These are phyloP conservation scores for Vollenhovia emeryi DNA, from an alignment of 1,140 invertebrate species.

Conservation along the genomic window DNA sequence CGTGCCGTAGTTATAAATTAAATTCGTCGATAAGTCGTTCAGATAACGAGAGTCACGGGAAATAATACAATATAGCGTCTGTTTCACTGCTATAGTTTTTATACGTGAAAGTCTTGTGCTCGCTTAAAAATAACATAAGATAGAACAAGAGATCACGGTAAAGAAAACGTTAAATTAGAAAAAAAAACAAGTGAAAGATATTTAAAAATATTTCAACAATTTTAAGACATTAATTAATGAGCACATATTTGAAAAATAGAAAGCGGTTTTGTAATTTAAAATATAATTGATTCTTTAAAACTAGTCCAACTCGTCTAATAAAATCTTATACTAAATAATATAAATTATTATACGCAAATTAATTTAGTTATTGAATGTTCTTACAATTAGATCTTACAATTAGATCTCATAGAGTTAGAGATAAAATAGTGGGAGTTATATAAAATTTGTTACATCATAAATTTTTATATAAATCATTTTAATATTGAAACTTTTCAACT, in stretches of 20 bases:
- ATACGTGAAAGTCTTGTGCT: slow-evolving; percentile 15
- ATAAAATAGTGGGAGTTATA: neutral
- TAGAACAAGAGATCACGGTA: neutral
- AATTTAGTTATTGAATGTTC: neutral
- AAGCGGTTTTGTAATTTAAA: neutral
- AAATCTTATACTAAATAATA: neutral
- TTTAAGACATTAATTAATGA: slow-evolving; percentile 1
- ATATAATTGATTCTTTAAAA: neutral
- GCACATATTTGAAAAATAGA: neutral
- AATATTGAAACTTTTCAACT: slow-evolving; percentile 8
- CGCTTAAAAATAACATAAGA: neutral
- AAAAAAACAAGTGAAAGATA: neutral
- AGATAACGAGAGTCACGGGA: slow-evolving; percentile 50
- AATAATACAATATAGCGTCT: slow-evolving; percentile 11
- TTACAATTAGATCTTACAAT: neutral
- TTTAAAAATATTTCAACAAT: slow-evolving; percentile 12
- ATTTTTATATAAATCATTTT: neutral
- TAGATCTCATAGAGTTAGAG: neutral
- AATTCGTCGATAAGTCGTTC: slow-evolving; percentile 63
- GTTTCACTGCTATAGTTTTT: neutral
- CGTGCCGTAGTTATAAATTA: slow-evolving; percentile 59
- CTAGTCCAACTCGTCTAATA: neutral
- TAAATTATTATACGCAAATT: neutral
- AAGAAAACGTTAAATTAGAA: neutral
- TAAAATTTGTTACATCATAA: neutral